Conservation (phyloP, 2,888 invertebrate genomes). For the Meghimatium bilineatum region DNA sequence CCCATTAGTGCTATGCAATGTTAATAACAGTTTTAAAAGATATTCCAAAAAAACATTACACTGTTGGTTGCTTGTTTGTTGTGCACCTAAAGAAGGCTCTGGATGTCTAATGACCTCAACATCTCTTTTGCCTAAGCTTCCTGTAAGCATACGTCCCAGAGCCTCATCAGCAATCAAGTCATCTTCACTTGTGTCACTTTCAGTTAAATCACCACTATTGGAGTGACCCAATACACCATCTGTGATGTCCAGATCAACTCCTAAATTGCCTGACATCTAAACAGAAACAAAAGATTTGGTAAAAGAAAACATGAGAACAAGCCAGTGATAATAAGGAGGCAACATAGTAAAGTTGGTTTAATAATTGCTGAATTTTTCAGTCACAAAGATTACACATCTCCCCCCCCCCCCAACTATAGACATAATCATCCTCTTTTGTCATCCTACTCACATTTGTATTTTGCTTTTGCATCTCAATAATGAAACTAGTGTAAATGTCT, state of each 20-base stretch:
- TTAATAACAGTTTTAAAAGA: too few relatives aligned
- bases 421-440: too few relatives aligned
- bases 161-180: conserved; percentile 40
- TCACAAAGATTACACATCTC: too few relatives aligned
- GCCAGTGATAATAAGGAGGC: too few relatives aligned
- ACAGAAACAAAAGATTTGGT: neutral
- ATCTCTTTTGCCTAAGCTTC: neutral
- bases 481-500: too few relatives aligned
- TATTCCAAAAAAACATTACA: conserved; percentile 5
- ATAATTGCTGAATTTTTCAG: too few relatives aligned
- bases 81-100: conserved; percentile 13
- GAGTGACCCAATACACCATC: conserved; percentile 29
- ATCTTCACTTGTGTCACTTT: conserved; percentile 52
- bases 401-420: too few relatives aligned
- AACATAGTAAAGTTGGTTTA: too few relatives aligned
- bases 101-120: conserved; percentile 22
- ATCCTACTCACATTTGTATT: too few relatives aligned
- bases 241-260: conserved; percentile 19
- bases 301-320: too few relatives aligned
- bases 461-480: too few relatives aligned
- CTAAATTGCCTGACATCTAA: conserved; percentile 25
- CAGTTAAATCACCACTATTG: conserved; percentile 44
- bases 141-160: conserved; percentile 21
- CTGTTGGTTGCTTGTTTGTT: conserved; percentile 10
- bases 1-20: too few relatives aligned